Percentiles rank a stretch among this genome's conserved stretches.
Evolutionary conservation across 1,140 invertebrate genomes (phyloP).

Genomic region (Trichoplusia ni): DNA sequence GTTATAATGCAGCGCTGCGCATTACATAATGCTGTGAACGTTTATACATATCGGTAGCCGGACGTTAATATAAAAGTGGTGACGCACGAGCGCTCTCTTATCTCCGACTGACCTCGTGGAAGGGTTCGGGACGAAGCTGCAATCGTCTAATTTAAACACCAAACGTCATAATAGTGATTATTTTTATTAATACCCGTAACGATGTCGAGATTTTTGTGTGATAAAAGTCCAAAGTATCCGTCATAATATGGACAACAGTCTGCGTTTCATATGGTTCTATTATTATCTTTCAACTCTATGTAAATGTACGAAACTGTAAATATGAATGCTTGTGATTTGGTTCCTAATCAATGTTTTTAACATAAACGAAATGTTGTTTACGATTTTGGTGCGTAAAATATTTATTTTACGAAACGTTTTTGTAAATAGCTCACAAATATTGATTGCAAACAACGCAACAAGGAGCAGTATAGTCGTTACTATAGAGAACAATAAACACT

Average conservation of each 20-base stretch:
- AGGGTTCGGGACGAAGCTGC: conserved; percentile 49
- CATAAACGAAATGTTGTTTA: conserved; percentile 1
- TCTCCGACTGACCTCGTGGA: conserved; percentile 68
- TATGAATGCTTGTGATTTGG: background rate
- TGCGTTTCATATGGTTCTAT: too few species aligned
- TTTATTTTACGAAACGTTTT: conserved; percentile 9
- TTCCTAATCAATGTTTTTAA: background rate
- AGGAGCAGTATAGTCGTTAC: background rate
- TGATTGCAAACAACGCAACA: conserved; percentile 17
- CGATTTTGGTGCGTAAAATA: background rate
- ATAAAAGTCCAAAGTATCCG: too few species aligned
- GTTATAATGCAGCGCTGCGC: background rate
- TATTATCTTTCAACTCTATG: too few species aligned
- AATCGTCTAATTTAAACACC: conserved; percentile 31
- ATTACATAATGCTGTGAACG: conserved; percentile 27
- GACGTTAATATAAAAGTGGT: conserved; percentile 41
- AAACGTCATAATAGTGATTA: conserved; percentile 24
- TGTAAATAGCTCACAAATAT: conserved; percentile 15
- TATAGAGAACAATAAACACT: conserved; percentile 21
- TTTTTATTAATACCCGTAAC: background rate
- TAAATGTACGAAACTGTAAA: background rate
- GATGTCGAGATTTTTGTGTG: background rate
- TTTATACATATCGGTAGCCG: conserved; percentile 27
- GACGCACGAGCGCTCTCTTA: conserved; percentile 68
- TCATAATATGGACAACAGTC: too few species aligned